Percentiles rank a stretch among this genome's conserved stretches.
Conservation (phyloP, 2,113 vertebrate species). For the Vireo altiloquus region DNA sequence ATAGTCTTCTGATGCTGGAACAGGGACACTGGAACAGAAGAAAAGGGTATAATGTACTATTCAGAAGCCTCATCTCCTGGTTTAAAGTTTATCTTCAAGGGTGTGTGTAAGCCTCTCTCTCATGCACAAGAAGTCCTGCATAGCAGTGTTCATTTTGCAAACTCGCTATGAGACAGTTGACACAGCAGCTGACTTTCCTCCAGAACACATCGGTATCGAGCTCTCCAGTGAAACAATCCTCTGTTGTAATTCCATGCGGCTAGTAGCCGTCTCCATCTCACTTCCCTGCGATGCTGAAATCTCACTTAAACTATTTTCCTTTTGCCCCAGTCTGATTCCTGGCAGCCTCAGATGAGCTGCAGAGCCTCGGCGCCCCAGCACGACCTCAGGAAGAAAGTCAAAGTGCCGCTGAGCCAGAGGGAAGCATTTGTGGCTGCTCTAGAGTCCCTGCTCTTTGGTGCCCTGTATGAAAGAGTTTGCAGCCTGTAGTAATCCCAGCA, state of each 20-base stretch:
- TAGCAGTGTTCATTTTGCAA: not conserved
- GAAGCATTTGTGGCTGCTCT: not conserved
- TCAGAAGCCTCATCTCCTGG: not conserved
- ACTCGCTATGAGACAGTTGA: not conserved
- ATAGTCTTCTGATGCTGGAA: not conserved
- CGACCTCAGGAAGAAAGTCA: not conserved
- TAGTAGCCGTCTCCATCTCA: not conserved
- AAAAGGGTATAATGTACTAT: not conserved
- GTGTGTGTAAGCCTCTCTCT: not conserved
- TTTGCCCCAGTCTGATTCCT: not conserved
- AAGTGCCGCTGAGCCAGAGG: not conserved
- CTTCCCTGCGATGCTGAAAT: not conserved
- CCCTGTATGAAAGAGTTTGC: not conserved
- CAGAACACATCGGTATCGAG: not conserved
- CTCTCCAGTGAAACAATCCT: not conserved
- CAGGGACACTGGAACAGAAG: not conserved
- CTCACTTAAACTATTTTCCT: not conserved
- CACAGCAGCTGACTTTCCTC: constrained; percentile 28
- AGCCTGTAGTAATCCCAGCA: not conserved
- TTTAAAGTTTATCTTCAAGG: constrained; percentile 10
- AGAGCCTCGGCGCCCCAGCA: not conserved
- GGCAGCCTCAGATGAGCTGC: not conserved
- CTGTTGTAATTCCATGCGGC: not conserved
- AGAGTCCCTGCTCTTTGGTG: not conserved
- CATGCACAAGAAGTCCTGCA: not conserved